Percentiles rank a stretch among this genome's conserved stretches.
These are phyloP conservation scores for Rhamphomyia laevipes DNA, from an alignment of 2,888 invertebrate species.

Conservation along the genomic window DNA sequence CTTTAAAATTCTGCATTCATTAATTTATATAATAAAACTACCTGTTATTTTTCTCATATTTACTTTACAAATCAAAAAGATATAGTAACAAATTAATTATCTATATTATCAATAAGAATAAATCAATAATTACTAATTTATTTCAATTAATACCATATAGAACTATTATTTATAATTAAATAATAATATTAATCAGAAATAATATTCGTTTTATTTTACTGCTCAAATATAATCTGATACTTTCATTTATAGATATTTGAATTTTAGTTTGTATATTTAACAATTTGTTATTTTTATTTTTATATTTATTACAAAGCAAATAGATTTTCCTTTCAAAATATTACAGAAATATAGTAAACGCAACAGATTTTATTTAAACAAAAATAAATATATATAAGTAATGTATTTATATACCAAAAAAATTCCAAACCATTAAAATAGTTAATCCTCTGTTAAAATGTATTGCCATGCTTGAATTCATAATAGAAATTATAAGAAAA, in stretches of 20 bases:
- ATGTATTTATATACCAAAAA: neutral
- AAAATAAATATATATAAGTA: too few relatives aligned
- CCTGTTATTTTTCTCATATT: too few relatives aligned
- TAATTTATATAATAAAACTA: too few relatives aligned
- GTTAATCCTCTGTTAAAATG: slow-evolving; percentile 3
- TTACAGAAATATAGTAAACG: neutral
- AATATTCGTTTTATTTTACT: neutral
- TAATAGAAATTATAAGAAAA: too few relatives aligned
- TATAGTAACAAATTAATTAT: too few relatives aligned
- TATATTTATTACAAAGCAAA: neutral
- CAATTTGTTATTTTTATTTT: neutral
- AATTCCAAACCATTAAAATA: slow-evolving; percentile 1
- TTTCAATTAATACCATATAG: too few relatives aligned
- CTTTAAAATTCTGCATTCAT: too few relatives aligned
- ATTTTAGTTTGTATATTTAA: too few relatives aligned
- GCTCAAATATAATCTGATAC: neutral
- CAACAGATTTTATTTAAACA: slow-evolving; percentile 1
- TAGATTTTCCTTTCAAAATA: neutral
- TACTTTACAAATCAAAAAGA: too few relatives aligned
- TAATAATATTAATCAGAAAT: neutral
- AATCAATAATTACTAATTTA: too few relatives aligned
- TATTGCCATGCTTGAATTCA: neutral
- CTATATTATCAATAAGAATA: too few relatives aligned
- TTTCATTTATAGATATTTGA: neutral
- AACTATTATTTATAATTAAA: neutral